A percentile compares a stretch with the other conserved stretches of the same genome.
These are phyloP conservation scores for Blastomussa wellsi DNA, from an alignment of 92 coral and sea anemone species.

Conservation along the genomic window DNA sequence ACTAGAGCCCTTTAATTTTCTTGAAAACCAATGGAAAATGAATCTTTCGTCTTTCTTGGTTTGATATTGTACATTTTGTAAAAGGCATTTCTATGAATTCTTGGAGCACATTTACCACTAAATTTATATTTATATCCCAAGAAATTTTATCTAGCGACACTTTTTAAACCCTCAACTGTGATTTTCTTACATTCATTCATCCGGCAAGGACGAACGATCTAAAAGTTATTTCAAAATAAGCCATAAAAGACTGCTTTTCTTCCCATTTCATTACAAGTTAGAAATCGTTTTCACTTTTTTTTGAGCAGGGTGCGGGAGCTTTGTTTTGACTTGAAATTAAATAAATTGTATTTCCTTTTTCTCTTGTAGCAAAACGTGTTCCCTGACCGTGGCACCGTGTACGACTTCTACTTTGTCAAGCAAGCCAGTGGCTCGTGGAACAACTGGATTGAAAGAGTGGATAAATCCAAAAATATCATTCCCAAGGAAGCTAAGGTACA, in stretches of 20 bases:
- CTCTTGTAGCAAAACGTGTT: constrained; percentile 90
- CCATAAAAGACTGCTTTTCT: background rate
- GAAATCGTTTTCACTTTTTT: background rate
- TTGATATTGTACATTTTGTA: background rate
- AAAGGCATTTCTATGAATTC: background rate
- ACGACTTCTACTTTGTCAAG: constrained; percentile 96
- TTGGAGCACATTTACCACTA: background rate
- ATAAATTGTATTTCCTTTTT: background rate
- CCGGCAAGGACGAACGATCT: too few species aligned
- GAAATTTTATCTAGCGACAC: background rate
- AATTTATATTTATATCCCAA: background rate
- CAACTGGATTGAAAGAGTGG: constrained; percentile 92
- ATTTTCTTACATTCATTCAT: too few species aligned
- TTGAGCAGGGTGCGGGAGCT: background rate
- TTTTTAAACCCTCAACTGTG: background rate
- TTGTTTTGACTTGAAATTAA: background rate
- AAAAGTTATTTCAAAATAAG: background rate
- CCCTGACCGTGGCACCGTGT: constrained; percentile 97
- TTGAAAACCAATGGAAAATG: background rate
- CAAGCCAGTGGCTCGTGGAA: constrained; percentile 97
- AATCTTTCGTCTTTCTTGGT: background rate
- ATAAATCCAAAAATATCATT: constrained; percentile 72
- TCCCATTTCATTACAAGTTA: background rate
- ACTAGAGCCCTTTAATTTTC: too few species aligned
- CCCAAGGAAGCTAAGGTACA: constrained; percentile 90